A percentile compares a stretch with the other conserved stretches of the same genome.
phyloP scores from a whole-genome alignment of 2,797 vertebrate genomes.

The Arremon brunneinucha region DNA sequence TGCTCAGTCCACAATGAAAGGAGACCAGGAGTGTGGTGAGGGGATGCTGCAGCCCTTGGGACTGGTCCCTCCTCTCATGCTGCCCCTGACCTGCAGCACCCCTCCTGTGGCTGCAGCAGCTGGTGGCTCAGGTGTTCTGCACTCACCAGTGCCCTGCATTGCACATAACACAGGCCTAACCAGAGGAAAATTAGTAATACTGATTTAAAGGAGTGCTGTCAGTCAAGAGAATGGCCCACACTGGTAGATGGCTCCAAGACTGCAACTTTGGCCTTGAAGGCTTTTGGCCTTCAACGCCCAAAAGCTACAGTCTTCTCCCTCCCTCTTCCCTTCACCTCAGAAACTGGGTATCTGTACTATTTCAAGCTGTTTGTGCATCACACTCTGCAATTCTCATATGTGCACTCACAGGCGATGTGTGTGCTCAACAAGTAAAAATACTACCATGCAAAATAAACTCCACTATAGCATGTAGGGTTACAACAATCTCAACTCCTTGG shows the following conservation, averaged over 20 bases:
- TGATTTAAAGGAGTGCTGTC: background rate
- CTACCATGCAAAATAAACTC: background rate
- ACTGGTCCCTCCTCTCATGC: fast-evolving
- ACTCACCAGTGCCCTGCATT: background rate
- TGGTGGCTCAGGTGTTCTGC: fast-evolving
- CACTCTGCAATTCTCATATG: background rate
- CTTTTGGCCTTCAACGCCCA: background rate
- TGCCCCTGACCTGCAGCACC: background rate
- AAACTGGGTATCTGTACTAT: background rate
- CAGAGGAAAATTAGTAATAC: background rate
- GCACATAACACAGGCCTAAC: background rate
- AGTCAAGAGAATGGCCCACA: fast-evolving
- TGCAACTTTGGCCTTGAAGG: background rate
- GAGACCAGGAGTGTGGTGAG: background rate
- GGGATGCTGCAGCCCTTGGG: background rate
- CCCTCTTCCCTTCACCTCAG: background rate
- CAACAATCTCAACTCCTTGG: background rate
- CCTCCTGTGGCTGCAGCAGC: fast-evolving
- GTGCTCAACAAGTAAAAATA: background rate
- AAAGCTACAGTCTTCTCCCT: background rate
- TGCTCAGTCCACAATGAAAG: background rate
- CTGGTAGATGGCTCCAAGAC: too few relatives aligned
- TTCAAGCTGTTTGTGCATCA: background rate
- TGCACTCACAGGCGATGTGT: background rate
- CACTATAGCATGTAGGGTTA: background rate